Conservation (phyloP, 1,140 invertebrate species). For the Habropoda laboriosa region DNA sequence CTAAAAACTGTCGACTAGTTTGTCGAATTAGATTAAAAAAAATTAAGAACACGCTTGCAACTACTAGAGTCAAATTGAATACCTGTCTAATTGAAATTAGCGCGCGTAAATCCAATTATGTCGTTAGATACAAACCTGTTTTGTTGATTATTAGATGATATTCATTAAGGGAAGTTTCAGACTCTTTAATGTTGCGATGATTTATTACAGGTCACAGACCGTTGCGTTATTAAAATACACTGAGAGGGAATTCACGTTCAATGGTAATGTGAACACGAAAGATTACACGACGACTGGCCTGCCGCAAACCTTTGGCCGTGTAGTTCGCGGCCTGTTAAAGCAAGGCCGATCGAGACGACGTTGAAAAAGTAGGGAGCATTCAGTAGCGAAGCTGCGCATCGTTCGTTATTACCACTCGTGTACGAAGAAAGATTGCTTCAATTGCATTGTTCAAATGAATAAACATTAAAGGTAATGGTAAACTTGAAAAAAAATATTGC, state of each 20-base stretch:
- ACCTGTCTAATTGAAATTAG: background rate
- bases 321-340: background rate
- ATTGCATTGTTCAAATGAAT: background rate
- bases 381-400: background rate
- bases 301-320: background rate
- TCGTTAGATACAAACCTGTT: conserved; percentile 7
- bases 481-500: background rate
- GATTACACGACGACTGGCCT: conserved; percentile 2
- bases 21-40: conserved; percentile 1
- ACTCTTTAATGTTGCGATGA: background rate
- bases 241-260: background rate
- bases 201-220: background rate
- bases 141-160: background rate
- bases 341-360: background rate
- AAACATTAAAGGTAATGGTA: background rate
- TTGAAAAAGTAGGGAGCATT: conserved; percentile 14
- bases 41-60: background rate
- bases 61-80: background rate
- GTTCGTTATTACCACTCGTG: background rate
- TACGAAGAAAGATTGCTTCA: background rate
- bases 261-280: background rate
- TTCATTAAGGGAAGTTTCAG: background rate
- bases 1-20: background rate
- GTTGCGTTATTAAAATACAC: background rate
- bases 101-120: background rate